Evolutionary conservation across 2,888 invertebrate genomes (phyloP), one percentile per base, ranked within the genome.

Genomic region (Frankliniella intonsa): DNA sequence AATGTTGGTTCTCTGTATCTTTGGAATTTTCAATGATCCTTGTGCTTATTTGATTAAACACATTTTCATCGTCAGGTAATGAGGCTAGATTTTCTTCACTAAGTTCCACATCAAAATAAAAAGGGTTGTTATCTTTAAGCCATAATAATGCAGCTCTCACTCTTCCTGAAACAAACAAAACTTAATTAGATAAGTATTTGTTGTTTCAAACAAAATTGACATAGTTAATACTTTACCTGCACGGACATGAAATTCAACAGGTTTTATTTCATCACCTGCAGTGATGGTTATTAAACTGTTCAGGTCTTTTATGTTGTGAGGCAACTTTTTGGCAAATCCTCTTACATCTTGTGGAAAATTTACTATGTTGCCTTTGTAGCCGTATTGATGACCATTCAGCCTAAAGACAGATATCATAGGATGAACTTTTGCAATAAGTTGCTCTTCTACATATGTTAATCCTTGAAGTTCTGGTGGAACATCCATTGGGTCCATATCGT

Each of bases 91-190:
- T 65, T 9, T 65, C 65, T n/a, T 19, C 19, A 65, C 65, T 65
- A 22, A 65, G 19, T 65, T 65, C n/a, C 14, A 65, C n/a, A n/a
- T 65, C 65, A 12, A 9, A 19, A 65, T 65, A 65, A 65, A n/a
- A 65, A n/a, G 65, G 65, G 22, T 65, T 65, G 22, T 65, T 65
- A n/a, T 65, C 65, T 65, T 65, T 65, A n/a, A 65, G 65, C 65
- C 65, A 65, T 65, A 65, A 9, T 14, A 65, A n/a, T n/a, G 65
- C 65, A 65, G 19, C 65, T 65, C 22, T 65, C 9, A 65, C 65
- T 65, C n/a, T 65, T 65, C n/a, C 19, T 65, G 19, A n/a, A 55
- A 55, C 12, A 51, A 55, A 55, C 55, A 55, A 55, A 19, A 12
- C 19, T 55, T 55, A 55, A 55, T 12, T 55, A 55, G 19, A 55